phyloP scores from a whole-genome alignment of 2,888 invertebrate genomes.

The Saturnia pavonia region DNA sequence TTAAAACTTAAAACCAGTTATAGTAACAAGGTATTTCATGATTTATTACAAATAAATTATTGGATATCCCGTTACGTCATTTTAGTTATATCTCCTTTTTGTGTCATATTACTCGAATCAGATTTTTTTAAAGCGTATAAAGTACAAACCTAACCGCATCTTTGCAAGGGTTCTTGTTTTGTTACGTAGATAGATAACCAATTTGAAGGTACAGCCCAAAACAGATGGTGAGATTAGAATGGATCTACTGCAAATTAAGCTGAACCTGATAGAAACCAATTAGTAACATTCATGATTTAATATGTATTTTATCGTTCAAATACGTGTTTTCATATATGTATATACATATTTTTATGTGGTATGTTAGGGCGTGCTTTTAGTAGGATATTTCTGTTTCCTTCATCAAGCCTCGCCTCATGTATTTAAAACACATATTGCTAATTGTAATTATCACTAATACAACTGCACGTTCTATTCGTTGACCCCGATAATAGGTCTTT shows the following conservation, averaged over 20 bases:
- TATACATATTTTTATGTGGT: background rate
- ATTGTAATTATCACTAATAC: conserved; percentile 1
- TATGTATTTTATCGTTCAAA: background rate
- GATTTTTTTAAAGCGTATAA: background rate
- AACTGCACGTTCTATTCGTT: background rate
- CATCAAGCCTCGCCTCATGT: background rate
- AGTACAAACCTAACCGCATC: background rate
- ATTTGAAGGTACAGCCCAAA: background rate
- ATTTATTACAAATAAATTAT: background rate
- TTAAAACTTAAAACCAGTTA: background rate
- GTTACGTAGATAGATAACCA: background rate
- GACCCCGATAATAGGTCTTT: background rate
- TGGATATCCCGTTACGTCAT: background rate
- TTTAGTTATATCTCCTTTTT: background rate
- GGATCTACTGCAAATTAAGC: background rate
- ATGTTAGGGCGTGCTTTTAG: background rate
- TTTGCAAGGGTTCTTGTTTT: background rate
- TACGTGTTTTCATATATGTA: background rate
- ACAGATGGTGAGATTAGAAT: background rate
- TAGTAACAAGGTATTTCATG: too few relatives aligned
- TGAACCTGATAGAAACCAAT: background rate
- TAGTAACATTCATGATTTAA: background rate
- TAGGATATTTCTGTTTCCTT: background rate
- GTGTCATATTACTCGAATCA: too few relatives aligned
- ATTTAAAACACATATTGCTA: background rate